Conservation (phyloP, 1,140 invertebrate genomes). For the Drosophila nikananu region DNA sequence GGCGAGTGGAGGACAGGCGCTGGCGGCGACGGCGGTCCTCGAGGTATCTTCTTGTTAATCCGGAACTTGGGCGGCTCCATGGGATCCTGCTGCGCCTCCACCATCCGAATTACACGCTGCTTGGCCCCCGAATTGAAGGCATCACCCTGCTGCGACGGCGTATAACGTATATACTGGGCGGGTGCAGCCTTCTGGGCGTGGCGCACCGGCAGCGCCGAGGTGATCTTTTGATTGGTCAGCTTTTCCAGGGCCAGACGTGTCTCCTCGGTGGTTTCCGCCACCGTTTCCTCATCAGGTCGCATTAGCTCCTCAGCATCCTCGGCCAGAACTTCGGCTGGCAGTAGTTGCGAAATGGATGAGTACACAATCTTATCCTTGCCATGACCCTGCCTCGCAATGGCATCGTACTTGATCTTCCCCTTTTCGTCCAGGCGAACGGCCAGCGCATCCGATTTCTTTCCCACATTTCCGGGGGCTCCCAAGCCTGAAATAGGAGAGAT, state of each 20-base stretch:
- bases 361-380: slow-evolving; percentile 99
- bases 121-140: slow-evolving; percentile 98
- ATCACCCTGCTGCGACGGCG: slow-evolving; percentile 97
- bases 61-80: slow-evolving; percentile 99
- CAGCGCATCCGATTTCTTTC: slow-evolving; percentile 92
- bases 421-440: slow-evolving; percentile 97
- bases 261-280: slow-evolving; percentile 94
- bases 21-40: slow-evolving; percentile 98
- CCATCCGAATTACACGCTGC: slow-evolving; percentile 98
- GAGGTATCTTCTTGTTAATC: slow-evolving; percentile 97
- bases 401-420: slow-evolving; percentile 98
- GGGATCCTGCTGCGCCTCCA: slow-evolving; percentile 98
- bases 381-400: slow-evolving; percentile 97
- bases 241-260: slow-evolving; percentile 94
- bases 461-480: slow-evolving; percentile 90
- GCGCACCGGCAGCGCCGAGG: slow-evolving; percentile 96
- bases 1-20: slow-evolving; percentile 97
- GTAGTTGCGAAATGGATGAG: slow-evolving; percentile 96
- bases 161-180: slow-evolving; percentile 98
- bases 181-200: slow-evolving; percentile 95
- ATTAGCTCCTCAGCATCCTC: slow-evolving; percentile 96
- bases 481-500: slow-evolving; percentile 87
- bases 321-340: slow-evolving; percentile 96
- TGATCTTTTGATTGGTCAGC: slow-evolving; percentile 95
- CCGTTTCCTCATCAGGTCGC: slow-evolving; percentile 93